Evolutionary conservation across 2,797 vertebrate species (phyloP).

Genomic region (Microcaecilia unicolor): DNA sequence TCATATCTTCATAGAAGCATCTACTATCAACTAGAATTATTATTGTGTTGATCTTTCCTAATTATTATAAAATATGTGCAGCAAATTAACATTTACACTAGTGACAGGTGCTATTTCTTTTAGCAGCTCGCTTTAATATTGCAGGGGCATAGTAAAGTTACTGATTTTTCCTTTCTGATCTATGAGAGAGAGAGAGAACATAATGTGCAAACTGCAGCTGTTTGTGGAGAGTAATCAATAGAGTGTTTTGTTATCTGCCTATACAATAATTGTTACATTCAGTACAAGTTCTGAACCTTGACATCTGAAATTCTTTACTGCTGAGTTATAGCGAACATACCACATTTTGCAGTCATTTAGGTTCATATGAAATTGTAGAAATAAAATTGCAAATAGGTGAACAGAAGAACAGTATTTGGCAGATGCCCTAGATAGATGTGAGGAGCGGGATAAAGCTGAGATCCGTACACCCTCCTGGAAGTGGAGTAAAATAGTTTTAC

Average conservation of each 20-base stretch:
- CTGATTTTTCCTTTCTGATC: conserved; percentile 16
- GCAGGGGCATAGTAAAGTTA: neutral
- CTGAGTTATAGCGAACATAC: conserved; percentile 14
- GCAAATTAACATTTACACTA: conserved; percentile 16
- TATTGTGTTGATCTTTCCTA: conserved; percentile 7
- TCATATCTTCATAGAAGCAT: no score
- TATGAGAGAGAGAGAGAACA: conserved; percentile 19
- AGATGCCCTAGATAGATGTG: no score
- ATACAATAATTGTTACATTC: conserved; percentile 21
- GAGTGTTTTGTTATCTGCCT: conserved; percentile 31
- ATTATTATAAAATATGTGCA: conserved; percentile 31
- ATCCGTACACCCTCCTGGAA: no score
- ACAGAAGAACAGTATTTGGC: no score
- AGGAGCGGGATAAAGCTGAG: no score
- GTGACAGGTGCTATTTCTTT: conserved; percentile 6
- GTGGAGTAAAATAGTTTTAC: no score
- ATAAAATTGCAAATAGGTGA: no score
- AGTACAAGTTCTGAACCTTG: conserved; percentile 19
- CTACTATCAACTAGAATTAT: conserved; percentile 5
- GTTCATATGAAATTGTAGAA: conserved; percentile 8
- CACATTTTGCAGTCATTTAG: conserved; percentile 10
- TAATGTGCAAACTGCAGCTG: conserved; percentile 1
- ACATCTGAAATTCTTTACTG: neutral
- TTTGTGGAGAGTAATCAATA: conserved; percentile 40
- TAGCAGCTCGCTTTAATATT: conserved; percentile 21